Percentiles rank a stretch among this genome's conserved stretches.
Evolutionary conservation across 2,113 vertebrate genomes (phyloP).

Genomic region (Hiodon alosoides): DNA sequence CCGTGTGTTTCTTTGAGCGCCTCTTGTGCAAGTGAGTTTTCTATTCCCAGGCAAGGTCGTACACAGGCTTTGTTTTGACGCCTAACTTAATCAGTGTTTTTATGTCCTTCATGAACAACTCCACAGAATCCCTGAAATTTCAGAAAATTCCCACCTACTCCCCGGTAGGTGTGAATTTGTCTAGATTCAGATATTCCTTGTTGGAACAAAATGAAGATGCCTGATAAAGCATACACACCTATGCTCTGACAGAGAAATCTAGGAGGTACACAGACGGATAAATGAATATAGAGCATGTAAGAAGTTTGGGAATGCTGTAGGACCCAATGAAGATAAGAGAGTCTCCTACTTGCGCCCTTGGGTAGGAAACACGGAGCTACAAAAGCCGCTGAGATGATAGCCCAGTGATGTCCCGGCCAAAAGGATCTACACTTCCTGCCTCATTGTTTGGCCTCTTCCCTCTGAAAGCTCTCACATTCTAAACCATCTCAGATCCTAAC

Average conservation of each 20-base stretch:
- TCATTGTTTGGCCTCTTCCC: not conserved
- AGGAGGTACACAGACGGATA: not conserved
- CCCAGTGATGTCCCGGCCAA: conserved; percentile 24
- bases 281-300: not conserved
- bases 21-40: not conserved
- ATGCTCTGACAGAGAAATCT: not conserved
- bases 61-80: not conserved
- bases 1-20: not conserved
- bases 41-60: conserved; percentile 5
- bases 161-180: not conserved
- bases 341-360: not conserved
- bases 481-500: conserved; percentile 15
- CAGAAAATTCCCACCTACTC: not conserved
- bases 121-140: not conserved
- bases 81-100: conserved; percentile 7
- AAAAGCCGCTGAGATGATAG: conserved; percentile 31
- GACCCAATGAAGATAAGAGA: conserved; percentile 25
- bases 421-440: not conserved
- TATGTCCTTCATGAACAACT: conserved; percentile 2
- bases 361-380: conserved; percentile 31
- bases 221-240: not conserved
- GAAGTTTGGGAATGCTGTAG: not conserved
- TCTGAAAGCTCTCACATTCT: not conserved
- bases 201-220: not conserved
- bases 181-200: too few relatives aligned